Base-by-base conservation (phyloP, 2,888 invertebrate species). In the Limenitis camilla region DNA sequence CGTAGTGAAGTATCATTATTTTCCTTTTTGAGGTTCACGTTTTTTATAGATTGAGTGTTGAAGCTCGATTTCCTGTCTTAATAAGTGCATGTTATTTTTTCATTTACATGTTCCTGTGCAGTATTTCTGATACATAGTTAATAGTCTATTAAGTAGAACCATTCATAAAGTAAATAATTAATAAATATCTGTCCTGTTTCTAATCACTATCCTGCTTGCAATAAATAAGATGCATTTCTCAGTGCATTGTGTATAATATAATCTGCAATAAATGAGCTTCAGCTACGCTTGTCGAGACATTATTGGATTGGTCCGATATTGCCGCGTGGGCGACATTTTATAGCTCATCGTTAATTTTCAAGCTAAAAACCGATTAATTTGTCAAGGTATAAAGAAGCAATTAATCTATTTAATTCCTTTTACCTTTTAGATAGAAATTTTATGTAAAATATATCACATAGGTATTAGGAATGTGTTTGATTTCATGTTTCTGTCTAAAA, bases 261-360 rank as follows among this genome's bases (percentile, higher is more conserved):
- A 43, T 28, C 32, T 49, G 49, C 38, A 49, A 49, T 49, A 43
- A 43, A 49, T 43, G 49, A 43, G 45, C 19, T 43, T 43, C 28
- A 38, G 42, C 38, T 43, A 61, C 56, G 55, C 49, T 51, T 48
- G 56, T 56, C 53, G 35, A 43, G 40, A 39, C 44, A 39, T 49
- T 53, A 53, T 49, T 49, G 40, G 53, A 58, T 60, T 54, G 61
- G 61, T 61, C 60, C 63, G 64, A 61, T 60, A 62, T 61, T 57
- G 50, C 45, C 52, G 59, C 67, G 59, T 63, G 62, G 59, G 65
- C 61, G 69, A 66, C 63, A 64, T 53, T 49, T 49, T 33, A 53
- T 43, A 35, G 49, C 31, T 27, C 41, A 39, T 43, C 31, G 31
- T 38, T 49, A 49, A 39, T 49, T 11, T 43, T 11, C 45, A 29